Conservation (phyloP, 2,888 invertebrate species). For the Sisyra nigra region DNA sequence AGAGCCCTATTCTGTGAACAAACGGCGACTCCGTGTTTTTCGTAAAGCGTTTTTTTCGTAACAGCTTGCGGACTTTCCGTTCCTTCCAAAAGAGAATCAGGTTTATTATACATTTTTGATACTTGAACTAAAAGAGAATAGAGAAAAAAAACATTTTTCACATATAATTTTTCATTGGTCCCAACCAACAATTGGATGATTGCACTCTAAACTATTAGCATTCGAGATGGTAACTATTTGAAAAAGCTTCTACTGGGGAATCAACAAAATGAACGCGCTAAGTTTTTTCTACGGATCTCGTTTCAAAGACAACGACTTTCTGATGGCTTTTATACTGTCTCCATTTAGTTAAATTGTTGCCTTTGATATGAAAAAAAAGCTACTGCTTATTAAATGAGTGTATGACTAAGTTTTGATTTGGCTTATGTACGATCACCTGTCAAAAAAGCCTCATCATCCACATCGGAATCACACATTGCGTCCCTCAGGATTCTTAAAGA, state of each 20-base stretch:
- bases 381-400: slow-evolving; percentile 1
- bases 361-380: slow-evolving; percentile 1
- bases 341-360: slow-evolving; percentile 1
- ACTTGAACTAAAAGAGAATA: too few relatives aligned
- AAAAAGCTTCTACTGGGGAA: neutral
- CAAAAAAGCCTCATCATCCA: slow-evolving; percentile 84
- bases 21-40: slow-evolving; percentile 64
- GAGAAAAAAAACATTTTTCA: too few relatives aligned
- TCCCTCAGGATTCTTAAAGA: neutral
- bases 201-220: too few relatives aligned
- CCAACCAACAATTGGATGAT: neutral
- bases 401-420: slow-evolving; percentile 2
- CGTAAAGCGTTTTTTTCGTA: slow-evolving; percentile 49
- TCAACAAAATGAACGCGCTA: too few relatives aligned
- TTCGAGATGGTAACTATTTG: neutral
- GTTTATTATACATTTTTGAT: too few relatives aligned
- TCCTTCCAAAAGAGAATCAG: slow-evolving; percentile 27
- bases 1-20: slow-evolving; percentile 78
- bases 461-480: slow-evolving; percentile 79
- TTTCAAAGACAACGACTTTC: too few relatives aligned
- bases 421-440: slow-evolving; percentile 44
- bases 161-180: neutral
- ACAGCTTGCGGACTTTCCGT: slow-evolving; percentile 41
- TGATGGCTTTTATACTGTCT: neutral
- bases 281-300: too few relatives aligned